These are phyloP conservation scores for Microdon myrmicae DNA, from an alignment of 2,888 invertebrate genomes.

Conservation along the genomic window DNA sequence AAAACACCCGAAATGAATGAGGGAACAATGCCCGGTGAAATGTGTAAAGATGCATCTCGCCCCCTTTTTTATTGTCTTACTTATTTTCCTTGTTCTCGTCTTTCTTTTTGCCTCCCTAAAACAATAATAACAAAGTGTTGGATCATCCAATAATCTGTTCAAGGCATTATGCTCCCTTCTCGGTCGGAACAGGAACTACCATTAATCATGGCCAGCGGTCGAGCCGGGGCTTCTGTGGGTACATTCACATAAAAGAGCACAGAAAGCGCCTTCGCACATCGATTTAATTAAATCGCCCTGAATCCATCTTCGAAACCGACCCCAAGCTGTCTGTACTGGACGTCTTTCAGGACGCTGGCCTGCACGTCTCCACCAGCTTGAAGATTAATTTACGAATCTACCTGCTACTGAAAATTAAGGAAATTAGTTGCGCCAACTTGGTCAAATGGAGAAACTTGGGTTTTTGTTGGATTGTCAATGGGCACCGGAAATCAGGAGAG, in stretches of 20 bases:
- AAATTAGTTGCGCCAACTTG: constrained; percentile 44
- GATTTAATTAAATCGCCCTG: constrained; percentile 45
- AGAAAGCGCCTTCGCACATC: constrained; percentile 17
- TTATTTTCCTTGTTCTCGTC: too few species aligned
- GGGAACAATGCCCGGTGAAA: constrained; percentile 34
- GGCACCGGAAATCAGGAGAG: constrained; percentile 35
- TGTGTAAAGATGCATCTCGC: constrained; percentile 44
- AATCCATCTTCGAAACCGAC: constrained; percentile 42
- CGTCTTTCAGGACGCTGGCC: neutral
- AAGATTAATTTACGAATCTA: constrained; percentile 37
- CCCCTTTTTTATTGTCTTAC: too few species aligned
- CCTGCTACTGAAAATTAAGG: constrained; percentile 64
- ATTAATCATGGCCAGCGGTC: constrained; percentile 45
- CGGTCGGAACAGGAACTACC: constrained; percentile 43
- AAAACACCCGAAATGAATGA: too few species aligned
- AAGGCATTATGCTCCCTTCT: constrained; percentile 19
- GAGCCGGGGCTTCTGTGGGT: constrained; percentile 43
- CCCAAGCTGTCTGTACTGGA: constrained; percentile 38
- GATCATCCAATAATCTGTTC: constrained; percentile 51
- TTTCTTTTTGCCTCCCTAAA: too few species aligned
- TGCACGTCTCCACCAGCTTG: neutral
- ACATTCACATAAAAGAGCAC: neutral
- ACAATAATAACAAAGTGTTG: constrained; percentile 52
- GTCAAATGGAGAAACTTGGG: constrained; percentile 8
- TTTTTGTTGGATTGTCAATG: constrained; percentile 23